Conservation (phyloP, 64 coral and sea anemone species). For the Pocillopora verrucosa region DNA sequence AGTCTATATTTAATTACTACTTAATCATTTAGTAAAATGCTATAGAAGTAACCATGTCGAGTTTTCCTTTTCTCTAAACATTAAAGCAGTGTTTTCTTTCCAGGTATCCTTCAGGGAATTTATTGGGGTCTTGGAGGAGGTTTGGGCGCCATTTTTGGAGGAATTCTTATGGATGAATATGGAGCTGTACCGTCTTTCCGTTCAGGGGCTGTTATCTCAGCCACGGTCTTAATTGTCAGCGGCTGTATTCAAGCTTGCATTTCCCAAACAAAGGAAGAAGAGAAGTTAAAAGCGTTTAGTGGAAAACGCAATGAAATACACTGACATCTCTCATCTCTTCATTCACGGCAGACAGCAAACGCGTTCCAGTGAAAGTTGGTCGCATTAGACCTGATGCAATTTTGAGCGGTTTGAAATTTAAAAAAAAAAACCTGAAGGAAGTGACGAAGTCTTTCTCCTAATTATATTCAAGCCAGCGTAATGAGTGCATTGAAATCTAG, state of each 20-base stretch:
- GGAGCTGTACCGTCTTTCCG: slow-evolving; percentile 81
- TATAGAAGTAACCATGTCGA: too few relatives aligned
- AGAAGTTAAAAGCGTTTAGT: background rate
- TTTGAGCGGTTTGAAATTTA: too few relatives aligned
- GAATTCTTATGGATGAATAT: slow-evolving; percentile 80
- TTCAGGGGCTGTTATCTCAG: slow-evolving; percentile 56
- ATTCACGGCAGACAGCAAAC: too few relatives aligned
- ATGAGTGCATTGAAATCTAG: too few relatives aligned
- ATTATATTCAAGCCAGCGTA: too few relatives aligned
- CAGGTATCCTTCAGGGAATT: slow-evolving; percentile 91
- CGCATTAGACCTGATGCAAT: too few relatives aligned
- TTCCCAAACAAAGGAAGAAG: slow-evolving; percentile 16
- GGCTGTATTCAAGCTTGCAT: slow-evolving; percentile 54
- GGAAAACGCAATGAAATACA: background rate
- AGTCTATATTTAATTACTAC: too few relatives aligned
- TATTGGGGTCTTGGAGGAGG: slow-evolving; percentile 98
- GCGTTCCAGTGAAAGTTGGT: too few relatives aligned
- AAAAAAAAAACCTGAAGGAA: too few relatives aligned
- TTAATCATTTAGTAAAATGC: too few relatives aligned
- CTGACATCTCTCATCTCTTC: background rate
- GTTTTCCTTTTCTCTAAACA: background rate
- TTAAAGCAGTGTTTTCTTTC: background rate
- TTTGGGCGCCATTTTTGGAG: slow-evolving; percentile 93
- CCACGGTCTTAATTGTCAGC: slow-evolving; percentile 48
- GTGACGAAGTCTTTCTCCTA: too few relatives aligned